Conservation (phyloP, 2,797 vertebrate species). For the Triplophysa yarkandensis region DNA sequence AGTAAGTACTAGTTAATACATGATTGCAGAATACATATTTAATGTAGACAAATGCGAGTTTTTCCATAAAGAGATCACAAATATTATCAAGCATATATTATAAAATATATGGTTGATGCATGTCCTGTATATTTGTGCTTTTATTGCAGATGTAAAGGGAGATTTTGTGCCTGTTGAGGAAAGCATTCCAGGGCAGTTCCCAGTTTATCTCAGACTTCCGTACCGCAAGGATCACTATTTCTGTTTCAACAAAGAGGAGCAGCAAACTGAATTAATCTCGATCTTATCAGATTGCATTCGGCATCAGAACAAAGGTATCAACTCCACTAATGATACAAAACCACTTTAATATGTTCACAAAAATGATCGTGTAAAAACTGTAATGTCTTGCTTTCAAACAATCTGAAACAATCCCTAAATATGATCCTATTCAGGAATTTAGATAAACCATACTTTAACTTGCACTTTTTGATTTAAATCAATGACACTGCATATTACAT, state of each 20-base stretch:
- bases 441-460: too few species aligned
- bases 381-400: too few species aligned
- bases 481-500: too few species aligned
- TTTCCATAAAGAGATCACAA: too few species aligned
- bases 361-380: not conserved
- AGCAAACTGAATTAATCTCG: conserved; percentile 76
- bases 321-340: not conserved
- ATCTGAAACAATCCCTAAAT: too few species aligned
- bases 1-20: conserved; percentile 77
- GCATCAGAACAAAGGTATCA: conserved; percentile 84
- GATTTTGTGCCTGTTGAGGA: conserved; percentile 74
- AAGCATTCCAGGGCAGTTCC: conserved; percentile 80
- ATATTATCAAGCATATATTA: not conserved
- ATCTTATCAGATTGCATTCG: conserved; percentile 84
- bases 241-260: conserved; percentile 76
- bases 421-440: too few species aligned
- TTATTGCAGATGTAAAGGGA: conserved; percentile 74
- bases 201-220: conserved; percentile 87
- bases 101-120: not conserved
- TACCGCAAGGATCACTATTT: conserved; percentile 84
- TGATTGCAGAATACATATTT: not conserved
- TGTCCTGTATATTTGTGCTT: conserved; percentile 1
- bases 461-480: too few species aligned
- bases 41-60: too few species aligned
- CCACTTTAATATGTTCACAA: not conserved